Evolutionary conservation across 2,888 invertebrate species (phyloP), one percentile per base, ranked within the genome.

Genomic region (Abrostola tripartita): DNA sequence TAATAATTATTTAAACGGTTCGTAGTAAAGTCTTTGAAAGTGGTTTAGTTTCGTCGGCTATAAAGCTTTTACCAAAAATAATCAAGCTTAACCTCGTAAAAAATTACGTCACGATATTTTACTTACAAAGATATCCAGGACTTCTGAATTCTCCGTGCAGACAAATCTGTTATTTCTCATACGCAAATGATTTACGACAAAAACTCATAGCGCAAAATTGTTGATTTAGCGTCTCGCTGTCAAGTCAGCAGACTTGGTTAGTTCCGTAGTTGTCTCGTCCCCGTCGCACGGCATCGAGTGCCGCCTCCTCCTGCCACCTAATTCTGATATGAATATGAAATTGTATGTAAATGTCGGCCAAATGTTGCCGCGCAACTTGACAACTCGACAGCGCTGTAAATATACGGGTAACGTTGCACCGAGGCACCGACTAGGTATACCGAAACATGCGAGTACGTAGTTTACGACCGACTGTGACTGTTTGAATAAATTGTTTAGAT

Each of bases 291-390:
- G 75, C 79, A 85, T 85, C 84, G 82, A 83, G 78, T 82, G 76
- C 83, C 79, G 68, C 80, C 81, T 77, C 79, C 78, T 76, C 84
- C 83, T 78, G 77, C 84, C 82, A 89, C 88, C 91, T 90, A 91
- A 92, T 92, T 90, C 90, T 88, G 86, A 89, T 90, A 92, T 93
- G 92, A 92, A 92, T 92, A 92, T 92, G 90, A 92, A 92, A 92
- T 92, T 88, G 85, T 92, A 93, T 92, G 91, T 88, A 88, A 92
- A 92, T 93, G 85, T 88, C 84, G 83, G 77, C 88, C 89, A 88
- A 92, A 92, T 90, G 87, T 90, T 90, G 82, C 88, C 85, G 85
- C 85, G 81, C 83, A 88, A 90, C 85, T 91, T 90, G 90, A 92
- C 90, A 92, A 90, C 88, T 91, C 88, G 85, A 88, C 90, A 88